A percentile compares a stretch with the other conserved stretches of the same genome.
Evolutionary conservation across 2,113 vertebrate species (phyloP).

Genomic region (Lepus timidus): DNA sequence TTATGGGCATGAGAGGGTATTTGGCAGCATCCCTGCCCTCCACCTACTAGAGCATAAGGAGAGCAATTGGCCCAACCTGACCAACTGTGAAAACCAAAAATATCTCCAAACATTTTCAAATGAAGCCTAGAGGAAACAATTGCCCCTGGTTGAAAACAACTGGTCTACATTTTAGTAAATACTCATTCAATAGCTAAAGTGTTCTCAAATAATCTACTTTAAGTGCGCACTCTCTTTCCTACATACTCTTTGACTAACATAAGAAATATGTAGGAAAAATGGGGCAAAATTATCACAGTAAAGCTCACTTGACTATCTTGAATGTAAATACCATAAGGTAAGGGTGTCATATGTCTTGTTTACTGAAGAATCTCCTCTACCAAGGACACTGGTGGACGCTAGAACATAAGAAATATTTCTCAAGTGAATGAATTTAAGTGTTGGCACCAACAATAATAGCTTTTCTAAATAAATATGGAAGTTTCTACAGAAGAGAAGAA

Average conservation of each 20-base stretch:
- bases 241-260: background rate
- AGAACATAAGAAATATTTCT: background rate
- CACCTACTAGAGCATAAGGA: no score
- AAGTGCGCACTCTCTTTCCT: background rate
- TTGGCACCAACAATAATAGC: background rate
- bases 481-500: background rate
- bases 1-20: background rate
- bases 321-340: background rate
- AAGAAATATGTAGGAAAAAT: background rate
- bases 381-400: background rate
- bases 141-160: background rate
- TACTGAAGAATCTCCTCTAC: background rate
- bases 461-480: background rate
- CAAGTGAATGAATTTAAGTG: background rate
- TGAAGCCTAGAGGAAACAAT: background rate
- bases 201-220: background rate
- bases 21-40: background rate
- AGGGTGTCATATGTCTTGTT: background rate
- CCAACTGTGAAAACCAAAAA: background rate
- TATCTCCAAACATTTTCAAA: conserved; percentile 20
- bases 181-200: background rate
- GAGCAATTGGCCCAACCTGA: no score
- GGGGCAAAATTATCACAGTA: background rate
- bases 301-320: background rate
- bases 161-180: background rate